Base-by-base conservation (phyloP, 2,113 vertebrate species). In the Calyptomena viridis region DNA sequence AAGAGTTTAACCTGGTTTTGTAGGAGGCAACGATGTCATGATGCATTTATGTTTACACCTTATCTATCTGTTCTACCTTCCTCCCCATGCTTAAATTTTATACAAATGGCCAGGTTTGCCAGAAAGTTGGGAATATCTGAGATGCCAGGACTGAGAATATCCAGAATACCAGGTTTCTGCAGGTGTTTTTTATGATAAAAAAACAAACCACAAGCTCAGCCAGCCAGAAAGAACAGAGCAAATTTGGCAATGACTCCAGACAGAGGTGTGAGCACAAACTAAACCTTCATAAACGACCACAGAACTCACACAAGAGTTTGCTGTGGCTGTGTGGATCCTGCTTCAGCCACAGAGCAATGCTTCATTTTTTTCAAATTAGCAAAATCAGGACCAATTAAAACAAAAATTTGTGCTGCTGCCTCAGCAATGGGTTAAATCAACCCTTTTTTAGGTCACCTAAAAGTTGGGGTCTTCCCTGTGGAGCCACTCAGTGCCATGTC, bases 401-500 rank as follows among this genome's bases (percentile, higher is more conserved):
- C 16, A 19, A 25, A 5, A 60, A 59, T 20, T 56, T 72, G 46
- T 82, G 37, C 31, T 86, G 42, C 33, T 78, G 27, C 46, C 42
- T 68, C 58, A 68, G 56, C 33, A 74, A 3, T 68, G 21, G 17
- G 16, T 15, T 69, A 49, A 39, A 71, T 35, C 33, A 60, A 14
- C 30, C 22, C 20, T 31, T 84, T 62, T 76, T 49, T 17, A 58
- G 23, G 16, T 83, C 73, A 82, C 49, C 12, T 69, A 5, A 53
- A 60, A 60, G 22, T 25, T 83, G 40, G 11, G 12, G 35, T 83
- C 67, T 68, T 53, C 44, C 8, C 37, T 68, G 23, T 11, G 9
- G 23, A 46, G 8, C 15, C 9, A 23, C 0, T 0, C 31, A 44
- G 22, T 68, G 49, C 49, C 5, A 0, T 23, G 15, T 62, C 15